Evolutionary conservation across 2,113 vertebrate species (phyloP), one percentile per base, ranked within the genome.

Genomic region (Platysteira castanea): DNA sequence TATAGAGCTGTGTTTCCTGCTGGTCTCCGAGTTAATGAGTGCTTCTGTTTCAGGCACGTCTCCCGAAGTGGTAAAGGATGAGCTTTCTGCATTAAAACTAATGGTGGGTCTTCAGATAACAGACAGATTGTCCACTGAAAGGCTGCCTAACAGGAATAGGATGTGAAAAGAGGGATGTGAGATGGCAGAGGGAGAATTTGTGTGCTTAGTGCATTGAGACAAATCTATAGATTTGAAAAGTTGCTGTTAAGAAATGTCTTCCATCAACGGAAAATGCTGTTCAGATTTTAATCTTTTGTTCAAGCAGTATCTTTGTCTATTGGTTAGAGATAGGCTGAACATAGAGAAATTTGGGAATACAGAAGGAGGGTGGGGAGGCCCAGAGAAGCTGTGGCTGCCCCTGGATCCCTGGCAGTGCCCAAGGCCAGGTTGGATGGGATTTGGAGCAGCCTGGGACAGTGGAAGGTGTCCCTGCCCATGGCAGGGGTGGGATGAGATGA

Each of bases 401-500:
- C 70, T 75, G 71, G 30, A 77, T 31, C 79, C 21, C 56, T 84
- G 63, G 47, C 0, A 28, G 27, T 49, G 49, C 0, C 41, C 79
- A 1, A 42, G 49, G 35, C 18, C 63, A 20, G 56, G 26, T 0
- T 70, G 87, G 53, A 41, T 0, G 0, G 44, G 15, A 33, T 15
- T 65, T 7, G 46, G 70, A 61, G 35, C 47, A 61, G 0, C 35
- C 35, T 56, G 63, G 54, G 47, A 4, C 0, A 2, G 63, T 37
- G 71, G 79, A 0, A 49, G 9, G 8, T 81, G 59, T 37, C 42
- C 35, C 75, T 79, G 35, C 11, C 31, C 17, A 16, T 17, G n/a
- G 42, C 33, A 46, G 24, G 30, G 3, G 3, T 54, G 31, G 26
- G 0, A 16, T 0, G 0, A 2, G 35, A 12, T 4, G 18, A 11